These are phyloP conservation scores for Unio delphinus DNA, from an alignment of 2,888 invertebrate genomes.

Conservation along the genomic window DNA sequence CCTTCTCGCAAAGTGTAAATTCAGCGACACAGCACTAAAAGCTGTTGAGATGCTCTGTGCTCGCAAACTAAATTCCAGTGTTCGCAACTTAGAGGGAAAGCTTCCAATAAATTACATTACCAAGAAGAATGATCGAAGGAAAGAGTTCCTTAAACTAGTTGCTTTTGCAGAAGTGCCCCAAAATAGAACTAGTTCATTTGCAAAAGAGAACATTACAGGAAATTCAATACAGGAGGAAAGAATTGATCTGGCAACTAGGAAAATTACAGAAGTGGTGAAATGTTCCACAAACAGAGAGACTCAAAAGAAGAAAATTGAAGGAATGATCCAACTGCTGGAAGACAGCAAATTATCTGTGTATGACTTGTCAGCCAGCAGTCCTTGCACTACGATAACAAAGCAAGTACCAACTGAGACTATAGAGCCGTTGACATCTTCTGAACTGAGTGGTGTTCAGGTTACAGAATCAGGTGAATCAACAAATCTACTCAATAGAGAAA, in stretches of 20 bases:
- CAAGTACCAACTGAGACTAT: too few relatives aligned
- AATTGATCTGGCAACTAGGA: background rate
- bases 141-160: constrained; percentile 31
- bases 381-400: too few relatives aligned
- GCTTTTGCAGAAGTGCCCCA: background rate
- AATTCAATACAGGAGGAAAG: constrained; percentile 7
- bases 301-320: constrained; percentile 27
- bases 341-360: constrained; percentile 24
- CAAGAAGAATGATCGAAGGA: constrained; percentile 46
- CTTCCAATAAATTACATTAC: constrained; percentile 47
- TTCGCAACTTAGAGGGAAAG: constrained; percentile 45
- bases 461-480: too few relatives aligned
- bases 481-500: background rate
- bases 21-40: constrained; percentile 29
- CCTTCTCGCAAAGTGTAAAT: constrained; percentile 36
- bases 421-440: too few relatives aligned
- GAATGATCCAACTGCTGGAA: constrained; percentile 31
- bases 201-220: background rate
- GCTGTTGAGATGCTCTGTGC: constrained; percentile 48
- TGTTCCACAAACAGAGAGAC: constrained; percentile 19
- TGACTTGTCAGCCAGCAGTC: too few relatives aligned
- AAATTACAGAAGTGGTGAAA: constrained; percentile 14
- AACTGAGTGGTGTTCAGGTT: too few relatives aligned
- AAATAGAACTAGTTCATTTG: too few relatives aligned
- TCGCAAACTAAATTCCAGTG: constrained; percentile 34